Evolutionary conservation across 2,797 vertebrate genomes (phyloP).

Genomic region (Myotis vivesi): DNA sequence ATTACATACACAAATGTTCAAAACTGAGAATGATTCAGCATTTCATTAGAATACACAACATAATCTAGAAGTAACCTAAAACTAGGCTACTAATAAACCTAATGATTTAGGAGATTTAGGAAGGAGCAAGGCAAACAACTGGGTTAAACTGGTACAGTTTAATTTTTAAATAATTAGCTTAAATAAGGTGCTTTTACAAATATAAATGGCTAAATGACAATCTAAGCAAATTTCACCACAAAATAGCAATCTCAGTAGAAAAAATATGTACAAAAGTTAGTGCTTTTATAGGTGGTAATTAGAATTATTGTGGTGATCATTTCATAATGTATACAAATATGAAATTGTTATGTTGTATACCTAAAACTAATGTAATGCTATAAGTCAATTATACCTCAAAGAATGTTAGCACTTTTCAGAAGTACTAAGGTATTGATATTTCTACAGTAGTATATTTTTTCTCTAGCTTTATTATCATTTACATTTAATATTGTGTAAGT

Average conservation of each 20-base stretch:
- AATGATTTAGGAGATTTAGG: neutral
- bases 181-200: neutral
- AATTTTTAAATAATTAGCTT: neutral
- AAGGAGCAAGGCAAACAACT: no score
- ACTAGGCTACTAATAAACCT: neutral
- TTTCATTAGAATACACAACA: neutral
- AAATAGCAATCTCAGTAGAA: neutral
- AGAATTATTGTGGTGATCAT: no score
- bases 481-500: no score
- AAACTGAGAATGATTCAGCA: conserved; percentile 36
- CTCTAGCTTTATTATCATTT: neutral
- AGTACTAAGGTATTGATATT: neutral
- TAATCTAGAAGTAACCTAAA: neutral
- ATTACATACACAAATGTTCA: conserved; percentile 5
- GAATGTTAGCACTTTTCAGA: neutral
- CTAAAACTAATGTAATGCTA: no score
- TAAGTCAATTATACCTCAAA: no score
- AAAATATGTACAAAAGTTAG: neutral
- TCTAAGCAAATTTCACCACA: neutral
- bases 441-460: neutral
- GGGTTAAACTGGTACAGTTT: no score
- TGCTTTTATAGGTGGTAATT: no score
- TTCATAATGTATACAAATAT: no score
- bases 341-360: no score
- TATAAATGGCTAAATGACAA: neutral